These are phyloP conservation scores for Vollenhovia emeryi DNA, from an alignment of 1,140 invertebrate species.

Conservation along the genomic window DNA sequence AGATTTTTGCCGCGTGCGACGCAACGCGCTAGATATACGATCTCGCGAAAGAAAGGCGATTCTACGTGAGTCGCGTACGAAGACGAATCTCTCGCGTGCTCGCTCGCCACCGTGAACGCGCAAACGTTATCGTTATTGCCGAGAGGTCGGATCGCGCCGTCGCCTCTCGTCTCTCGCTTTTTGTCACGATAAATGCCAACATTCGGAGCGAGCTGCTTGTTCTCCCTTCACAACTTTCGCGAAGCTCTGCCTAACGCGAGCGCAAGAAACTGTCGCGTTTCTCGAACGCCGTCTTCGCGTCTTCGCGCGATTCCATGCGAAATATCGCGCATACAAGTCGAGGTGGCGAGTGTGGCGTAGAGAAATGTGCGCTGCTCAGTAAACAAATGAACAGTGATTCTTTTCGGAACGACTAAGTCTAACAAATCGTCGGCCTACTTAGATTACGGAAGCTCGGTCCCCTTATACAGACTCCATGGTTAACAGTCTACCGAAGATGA, in stretches of 20 bases:
- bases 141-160: background rate
- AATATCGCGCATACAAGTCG: background rate
- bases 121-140: slow-evolving; percentile 78
- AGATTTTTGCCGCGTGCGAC: slow-evolving; percentile 73
- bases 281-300: background rate
- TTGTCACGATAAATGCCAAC: slow-evolving; percentile 26
- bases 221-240: background rate
- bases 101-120: background rate
- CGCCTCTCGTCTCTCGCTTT: slow-evolving; percentile 1
- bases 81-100: slow-evolving; percentile 60
- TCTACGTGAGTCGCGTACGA: slow-evolving; percentile 79
- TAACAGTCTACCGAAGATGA: too few species aligned
- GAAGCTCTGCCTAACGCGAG: background rate
- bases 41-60: slow-evolving; percentile 75
- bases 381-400: too few species aligned
- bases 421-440: too few species aligned
- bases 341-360: too few species aligned
- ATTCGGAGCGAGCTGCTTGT: background rate
- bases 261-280: background rate
- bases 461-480: too few species aligned
- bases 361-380: too few species aligned
- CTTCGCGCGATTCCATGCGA: background rate
- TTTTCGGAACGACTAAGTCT: too few species aligned
- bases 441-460: too few species aligned
- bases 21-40: slow-evolving; percentile 77